Conservation (phyloP, 2,797 vertebrate species). For the Botia almorhae region DNA sequence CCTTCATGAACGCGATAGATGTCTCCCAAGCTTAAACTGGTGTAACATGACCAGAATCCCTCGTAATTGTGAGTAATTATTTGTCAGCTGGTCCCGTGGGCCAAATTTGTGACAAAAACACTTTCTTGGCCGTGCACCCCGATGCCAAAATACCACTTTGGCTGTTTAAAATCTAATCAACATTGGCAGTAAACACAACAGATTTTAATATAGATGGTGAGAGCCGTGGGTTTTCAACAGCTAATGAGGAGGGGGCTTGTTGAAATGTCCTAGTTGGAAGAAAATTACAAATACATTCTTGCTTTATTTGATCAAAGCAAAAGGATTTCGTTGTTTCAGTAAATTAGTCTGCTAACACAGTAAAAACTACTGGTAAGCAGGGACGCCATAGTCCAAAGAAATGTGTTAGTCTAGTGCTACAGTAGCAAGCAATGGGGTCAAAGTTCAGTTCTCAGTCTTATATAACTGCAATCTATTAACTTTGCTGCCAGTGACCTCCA, state of each 20-base stretch:
- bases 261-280: constrained; percentile 64
- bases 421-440: neutral
- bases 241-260: constrained; percentile 66
- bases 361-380: neutral
- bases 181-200: constrained; percentile 69
- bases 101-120: constrained; percentile 60
- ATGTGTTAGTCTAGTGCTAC: neutral
- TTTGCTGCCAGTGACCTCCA: too few relatives aligned
- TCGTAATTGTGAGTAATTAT: constrained; percentile 57
- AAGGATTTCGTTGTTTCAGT: neutral
- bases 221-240: constrained; percentile 48
- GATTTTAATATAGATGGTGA: constrained; percentile 58
- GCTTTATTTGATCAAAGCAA: constrained; percentile 9
- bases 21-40: constrained; percentile 55
- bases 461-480: too few relatives aligned
- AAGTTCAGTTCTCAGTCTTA: neutral
- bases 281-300: constrained; percentile 55
- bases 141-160: constrained; percentile 59
- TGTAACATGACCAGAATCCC: constrained; percentile 49
- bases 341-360: neutral
- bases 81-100: constrained; percentile 42
- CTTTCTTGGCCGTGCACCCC: constrained; percentile 40
- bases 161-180: constrained; percentile 70
- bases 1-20: constrained; percentile 64
- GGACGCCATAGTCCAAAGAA: neutral